These are phyloP conservation scores for Suillia variegata DNA, from an alignment of 2,888 invertebrate species.

Conservation along the genomic window DNA sequence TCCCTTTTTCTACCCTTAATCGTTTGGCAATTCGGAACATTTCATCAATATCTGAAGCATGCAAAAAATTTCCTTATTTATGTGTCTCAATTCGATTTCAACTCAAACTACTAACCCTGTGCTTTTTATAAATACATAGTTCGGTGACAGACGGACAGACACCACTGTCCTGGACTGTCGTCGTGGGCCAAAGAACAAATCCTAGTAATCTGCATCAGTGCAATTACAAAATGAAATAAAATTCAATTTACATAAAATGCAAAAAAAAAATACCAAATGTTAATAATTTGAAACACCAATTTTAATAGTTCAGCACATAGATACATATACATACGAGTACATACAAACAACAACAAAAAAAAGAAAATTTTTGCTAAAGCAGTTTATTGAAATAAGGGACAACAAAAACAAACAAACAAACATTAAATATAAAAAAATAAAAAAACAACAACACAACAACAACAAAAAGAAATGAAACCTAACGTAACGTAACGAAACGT, in stretches of 20 bases:
- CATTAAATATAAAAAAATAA: constrained; percentile 14
- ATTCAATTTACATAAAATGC: too few relatives aligned
- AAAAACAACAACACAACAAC: background rate
- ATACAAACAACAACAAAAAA: background rate
- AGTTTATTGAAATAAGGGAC: constrained; percentile 2
- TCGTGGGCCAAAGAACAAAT: constrained; percentile 23
- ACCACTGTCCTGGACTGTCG: background rate
- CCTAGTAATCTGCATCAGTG: constrained; percentile 21
- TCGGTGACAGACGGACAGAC: too few relatives aligned
- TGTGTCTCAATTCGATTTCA: too few relatives aligned
- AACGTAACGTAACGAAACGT: background rate
- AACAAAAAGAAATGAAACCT: background rate
- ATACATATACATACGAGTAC: background rate
- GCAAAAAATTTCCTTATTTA: too few relatives aligned
- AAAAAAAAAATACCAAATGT: constrained; percentile 28
- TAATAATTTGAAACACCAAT: constrained; percentile 41
- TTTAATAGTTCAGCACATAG: constrained; percentile 28
- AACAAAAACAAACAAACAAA: background rate
- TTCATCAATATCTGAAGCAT: too few relatives aligned
- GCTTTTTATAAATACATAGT: too few relatives aligned
- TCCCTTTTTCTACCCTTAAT: too few relatives aligned
- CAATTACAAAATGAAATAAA: too few relatives aligned
- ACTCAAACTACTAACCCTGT: too few relatives aligned
- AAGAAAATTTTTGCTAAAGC: constrained; percentile 9
- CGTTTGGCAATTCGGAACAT: too few relatives aligned